phyloP scores from a whole-genome alignment of 2,888 invertebrate species.

The Pimpla rufipes region DNA sequence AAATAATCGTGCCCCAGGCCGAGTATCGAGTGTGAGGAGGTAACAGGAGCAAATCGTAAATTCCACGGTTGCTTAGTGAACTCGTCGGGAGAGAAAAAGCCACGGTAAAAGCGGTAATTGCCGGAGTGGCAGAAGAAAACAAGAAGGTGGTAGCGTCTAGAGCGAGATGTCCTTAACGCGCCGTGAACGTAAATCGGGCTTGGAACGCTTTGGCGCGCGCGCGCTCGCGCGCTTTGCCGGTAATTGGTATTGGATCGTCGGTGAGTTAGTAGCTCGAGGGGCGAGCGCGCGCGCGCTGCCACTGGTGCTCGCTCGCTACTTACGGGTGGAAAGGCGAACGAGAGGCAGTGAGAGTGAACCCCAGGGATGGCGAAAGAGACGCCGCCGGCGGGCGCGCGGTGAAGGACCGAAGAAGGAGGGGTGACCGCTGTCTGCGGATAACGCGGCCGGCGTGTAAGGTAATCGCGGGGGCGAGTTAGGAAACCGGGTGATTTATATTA shows the following conservation, averaged over 20 bases:
- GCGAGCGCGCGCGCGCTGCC: slow-evolving; percentile 52
- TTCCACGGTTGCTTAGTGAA: neutral
- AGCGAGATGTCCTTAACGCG: slow-evolving; percentile 39
- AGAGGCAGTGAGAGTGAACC: slow-evolving; percentile 52
- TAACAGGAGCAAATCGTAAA: neutral
- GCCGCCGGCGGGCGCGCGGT: slow-evolving; percentile 51
- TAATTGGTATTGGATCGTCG: slow-evolving; percentile 77
- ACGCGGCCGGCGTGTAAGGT: slow-evolving; percentile 81
- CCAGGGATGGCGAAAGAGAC: slow-evolving; percentile 42
- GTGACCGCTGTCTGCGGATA: slow-evolving; percentile 75
- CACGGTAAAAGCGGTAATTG: neutral
- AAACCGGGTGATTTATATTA: slow-evolving; percentile 82
- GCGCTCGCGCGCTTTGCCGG: too few species aligned
- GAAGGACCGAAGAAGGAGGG: slow-evolving; percentile 60
- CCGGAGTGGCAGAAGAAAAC: neutral
- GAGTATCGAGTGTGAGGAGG: too few species aligned
- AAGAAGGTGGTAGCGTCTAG: neutral
- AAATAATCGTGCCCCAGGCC: too few species aligned
- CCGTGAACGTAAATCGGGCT: slow-evolving; percentile 46
- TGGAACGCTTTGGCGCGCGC: slow-evolving; percentile 63
- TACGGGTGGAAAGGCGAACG: slow-evolving; percentile 53
- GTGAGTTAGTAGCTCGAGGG: slow-evolving; percentile 75
- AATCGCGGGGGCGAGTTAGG: slow-evolving; percentile 79
- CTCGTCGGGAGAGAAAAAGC: neutral
- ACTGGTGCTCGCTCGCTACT: slow-evolving; percentile 11